Evolutionary conservation across 2,888 invertebrate genomes (phyloP), one percentile per base, ranked within the genome.

Genomic region (Ophion costatus): DNA sequence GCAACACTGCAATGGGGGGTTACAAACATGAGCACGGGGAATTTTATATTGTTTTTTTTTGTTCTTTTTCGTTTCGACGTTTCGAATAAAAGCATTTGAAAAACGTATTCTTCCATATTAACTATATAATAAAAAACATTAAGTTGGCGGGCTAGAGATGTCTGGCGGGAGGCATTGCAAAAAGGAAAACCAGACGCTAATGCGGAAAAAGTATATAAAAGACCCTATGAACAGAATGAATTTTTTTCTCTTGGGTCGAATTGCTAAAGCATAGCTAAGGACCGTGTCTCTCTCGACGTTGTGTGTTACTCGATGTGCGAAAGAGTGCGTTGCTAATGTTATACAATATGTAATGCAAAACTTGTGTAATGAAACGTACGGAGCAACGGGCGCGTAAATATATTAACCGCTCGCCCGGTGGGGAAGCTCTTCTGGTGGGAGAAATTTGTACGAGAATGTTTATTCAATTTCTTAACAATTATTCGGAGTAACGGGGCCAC

Each of bases 401-500:
- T 57, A 42, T 42, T 38, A 33, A 29, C 22, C 3, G 22, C 22
- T 38, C n/a, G 73, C 22, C 5, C 14, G 38, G 14, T 61, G 56
- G 57, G 33, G 24, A 33, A 17, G 33, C n/a, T 33, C 9, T 38
- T 73, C 42, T 2, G 22, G 29, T 56, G n/a, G 29, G 64, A 22
- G 29, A 38, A 24, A 67, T 80, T 64, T 67, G 73, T 22, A 29
- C 45, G 67, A 64, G 71, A 80, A 83, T 86, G 84, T 87, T 86
- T 86, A 83, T 84, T 86, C 83, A 86, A 86, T 87, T 86, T 84
- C 80, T 79, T 69, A 84, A 87, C 81, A 83, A 87, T 84, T 87
- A 87, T 84, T 86, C 81, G 84, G 89, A 88, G 88, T 88, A 86
- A 86, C 86, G 75, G 87, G 85, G 81, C 79, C 87, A 82, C 61